Base-by-base conservation (phyloP, 2,113 vertebrate genomes). In the Nannospalax galili region DNA sequence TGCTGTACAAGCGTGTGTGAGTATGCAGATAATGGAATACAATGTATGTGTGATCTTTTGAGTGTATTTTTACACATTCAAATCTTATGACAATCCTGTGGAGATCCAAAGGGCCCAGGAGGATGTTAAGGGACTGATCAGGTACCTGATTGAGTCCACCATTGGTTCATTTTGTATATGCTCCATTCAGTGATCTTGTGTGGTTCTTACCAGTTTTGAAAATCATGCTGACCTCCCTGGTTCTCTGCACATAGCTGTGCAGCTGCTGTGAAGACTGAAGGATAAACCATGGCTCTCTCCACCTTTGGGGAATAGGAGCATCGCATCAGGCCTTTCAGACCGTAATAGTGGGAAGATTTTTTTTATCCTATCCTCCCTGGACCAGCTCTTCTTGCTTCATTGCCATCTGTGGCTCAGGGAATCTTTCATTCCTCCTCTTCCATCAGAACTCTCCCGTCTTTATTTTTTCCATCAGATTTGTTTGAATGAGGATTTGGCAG, bases 131-230 rank as follows among this genome's bases (percentile, higher is more conserved):
- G 93, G 70, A 2, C 35, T 17, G 28, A 16, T 48, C 60, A 62
- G n/a, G 67, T 10, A 32, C 56, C 26, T 73, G 74, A 70, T 75
- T 65, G 77, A 30, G 42, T 17, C 58, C 30, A 8, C 20, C 70
- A 48, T 95, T 80, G 64, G 72, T 79, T 48, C 79, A 52, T 87
- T 89, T 91, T 64, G 60, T 80, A 40, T 90, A 1, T 88, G 35
- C n/a, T 62, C 75, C 7, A 6, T 5, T 26, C 62, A 78, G 64
- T 56, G 56, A 75, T 65, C 91, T 79, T 90, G 62, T 88, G 67
- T 80, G 78, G 52, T 81, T 92, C 85, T 93, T 62, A 88, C 52
- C 73, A 69, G 48, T 92, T 96, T 75, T 93, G 90, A 77, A 91
- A 95, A 90, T 69, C 9, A 17, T 67, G 79, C 52, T 78, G 58